Evolutionary conservation across 1,140 invertebrate genomes (phyloP).

Genomic region (Teleogryllus occipitalis): DNA sequence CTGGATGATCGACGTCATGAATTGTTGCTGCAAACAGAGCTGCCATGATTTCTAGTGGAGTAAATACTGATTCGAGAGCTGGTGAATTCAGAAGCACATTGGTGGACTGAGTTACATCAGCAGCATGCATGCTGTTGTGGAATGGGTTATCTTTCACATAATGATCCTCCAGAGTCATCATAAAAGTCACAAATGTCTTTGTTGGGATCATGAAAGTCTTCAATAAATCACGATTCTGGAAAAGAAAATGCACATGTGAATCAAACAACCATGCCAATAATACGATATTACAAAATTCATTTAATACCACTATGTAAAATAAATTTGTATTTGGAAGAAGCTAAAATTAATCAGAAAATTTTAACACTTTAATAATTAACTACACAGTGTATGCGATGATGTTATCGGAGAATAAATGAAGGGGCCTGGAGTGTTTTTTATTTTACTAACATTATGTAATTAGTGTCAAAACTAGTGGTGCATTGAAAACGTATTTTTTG

Average conservation of each 20-base stretch:
- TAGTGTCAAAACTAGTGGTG: no score
- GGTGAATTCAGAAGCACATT: constrained; percentile 90
- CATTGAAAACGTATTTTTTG: no score
- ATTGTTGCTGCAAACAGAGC: constrained; percentile 94
- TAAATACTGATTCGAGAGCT: constrained; percentile 91
- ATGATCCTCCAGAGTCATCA: constrained; percentile 96
- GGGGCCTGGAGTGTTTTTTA: no score
- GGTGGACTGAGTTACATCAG: constrained; percentile 93
- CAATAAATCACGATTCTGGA: constrained; percentile 78
- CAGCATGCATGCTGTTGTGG: constrained; percentile 96
- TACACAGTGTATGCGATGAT: no score
- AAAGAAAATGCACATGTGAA: constrained; percentile 23
- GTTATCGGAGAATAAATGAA: no score
- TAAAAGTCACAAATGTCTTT: constrained; percentile 88
- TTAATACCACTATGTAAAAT: no score
- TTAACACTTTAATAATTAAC: no score
- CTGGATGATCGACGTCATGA: constrained; percentile 98
- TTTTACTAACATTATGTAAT: no score
- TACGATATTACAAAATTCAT: no score
- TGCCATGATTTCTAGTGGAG: constrained; percentile 88
- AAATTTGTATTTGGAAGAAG: no score
- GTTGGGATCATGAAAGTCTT: constrained; percentile 91
- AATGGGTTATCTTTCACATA: constrained; percentile 96
- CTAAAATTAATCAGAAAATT: no score
- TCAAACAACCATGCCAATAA: no score